A percentile compares a stretch with the other conserved stretches of the same genome.
These are phyloP conservation scores for Aleiodes alternator DNA, from an alignment of 2,888 invertebrate genomes.

Conservation along the genomic window DNA sequence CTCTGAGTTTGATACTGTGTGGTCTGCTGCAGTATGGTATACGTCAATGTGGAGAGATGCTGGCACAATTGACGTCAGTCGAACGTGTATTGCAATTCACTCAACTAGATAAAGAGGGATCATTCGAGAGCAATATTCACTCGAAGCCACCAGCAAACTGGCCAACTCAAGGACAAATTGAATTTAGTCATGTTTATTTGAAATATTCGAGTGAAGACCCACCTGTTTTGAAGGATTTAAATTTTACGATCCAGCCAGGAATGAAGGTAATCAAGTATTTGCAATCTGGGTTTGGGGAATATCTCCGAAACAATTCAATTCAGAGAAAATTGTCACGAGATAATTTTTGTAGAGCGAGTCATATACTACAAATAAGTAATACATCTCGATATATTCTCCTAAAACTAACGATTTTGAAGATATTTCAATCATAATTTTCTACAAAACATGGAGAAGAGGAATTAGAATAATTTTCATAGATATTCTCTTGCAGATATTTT, in stretches of 20 bases:
- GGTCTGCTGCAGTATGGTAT: conserved; percentile 90
- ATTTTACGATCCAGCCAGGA: conserved; percentile 81
- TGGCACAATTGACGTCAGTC: conserved; percentile 88
- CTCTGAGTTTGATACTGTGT: conserved; percentile 84
- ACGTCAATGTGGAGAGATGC: conserved; percentile 86
- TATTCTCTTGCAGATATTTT: too few relatives aligned
- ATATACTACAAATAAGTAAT: too few relatives aligned
- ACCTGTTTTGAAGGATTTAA: conserved; percentile 85
- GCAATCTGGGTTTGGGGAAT: too few relatives aligned
- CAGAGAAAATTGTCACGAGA: too few relatives aligned
- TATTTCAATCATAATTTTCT: too few relatives aligned
- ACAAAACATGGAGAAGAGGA: too few relatives aligned
- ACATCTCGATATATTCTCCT: too few relatives aligned
- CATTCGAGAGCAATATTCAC: conserved; percentile 79
- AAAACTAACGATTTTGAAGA: too few relatives aligned
- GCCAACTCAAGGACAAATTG: conserved; percentile 82
- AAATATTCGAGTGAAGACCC: conserved; percentile 80
- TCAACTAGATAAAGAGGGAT: conserved; percentile 83
- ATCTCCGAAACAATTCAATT: too few relatives aligned
- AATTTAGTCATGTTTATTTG: conserved; percentile 80
- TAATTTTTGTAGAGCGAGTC: too few relatives aligned
- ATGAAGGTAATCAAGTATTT: conserved; percentile 78
- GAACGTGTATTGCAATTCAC: conserved; percentile 89
- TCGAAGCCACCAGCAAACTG: conserved; percentile 79
- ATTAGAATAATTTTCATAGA: too few relatives aligned